Evolutionary conservation across 2,797 vertebrate species (phyloP), one percentile per base, ranked within the genome.

Genomic region (Urophycis tenuis): DNA sequence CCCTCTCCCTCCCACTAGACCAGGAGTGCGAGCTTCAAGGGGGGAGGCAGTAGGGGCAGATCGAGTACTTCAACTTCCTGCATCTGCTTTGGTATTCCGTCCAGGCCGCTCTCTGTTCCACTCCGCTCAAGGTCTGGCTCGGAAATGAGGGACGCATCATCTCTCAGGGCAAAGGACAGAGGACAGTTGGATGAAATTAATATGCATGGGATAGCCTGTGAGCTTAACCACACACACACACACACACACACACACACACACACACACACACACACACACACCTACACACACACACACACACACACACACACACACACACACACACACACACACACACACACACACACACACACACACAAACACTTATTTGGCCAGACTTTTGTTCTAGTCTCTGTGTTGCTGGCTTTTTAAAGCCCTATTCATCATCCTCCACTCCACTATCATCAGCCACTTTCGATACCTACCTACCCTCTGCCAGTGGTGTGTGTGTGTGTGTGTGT

Each of bases 51-150:
- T 33, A 77, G 11, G 22, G 45, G 71, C 41, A 39, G 71, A 69
- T 82, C 78, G 79, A 77, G 75, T 31, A 32, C 80, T 87, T 41
- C 75, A n/a, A 67, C 72, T 67, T 81, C 80, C 75, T 80, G 33
- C 1, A 2, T 53, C 35, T 31, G 71, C 77, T 81, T 81, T 85
- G 83, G 78, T 82, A 83, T 84, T 85, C 82, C 78, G 75, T 69
- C 64, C 77, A 85, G 81, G 87, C 87, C 81, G 41, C 49, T 39
- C 69, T 79, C 64, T 36, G 53, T 60, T 60, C 12, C 71, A 29
- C 69, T 36, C 78, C 75, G 79, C 83, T 82, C 82, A 49, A 78
- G 74, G 80, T 79, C 49, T 31, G 30, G 64, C 76, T 77, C 70
- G 77, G 76, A 15, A 30, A 69, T 36, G 71, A 79, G 77, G 64